These are phyloP conservation scores for Epicauta chinensis DNA, from an alignment of 1,140 invertebrate species.

Conservation along the genomic window DNA sequence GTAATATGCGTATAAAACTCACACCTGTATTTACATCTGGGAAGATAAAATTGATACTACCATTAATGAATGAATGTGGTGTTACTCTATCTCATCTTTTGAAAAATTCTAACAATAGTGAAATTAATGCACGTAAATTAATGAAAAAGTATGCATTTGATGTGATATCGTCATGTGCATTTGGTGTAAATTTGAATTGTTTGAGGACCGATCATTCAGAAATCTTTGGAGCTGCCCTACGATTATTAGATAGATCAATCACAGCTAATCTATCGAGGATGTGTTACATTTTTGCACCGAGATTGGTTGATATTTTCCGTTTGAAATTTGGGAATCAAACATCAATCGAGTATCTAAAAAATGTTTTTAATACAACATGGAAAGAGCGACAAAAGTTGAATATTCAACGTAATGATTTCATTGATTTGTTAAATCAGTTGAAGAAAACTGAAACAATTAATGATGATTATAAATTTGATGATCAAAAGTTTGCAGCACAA, in stretches of 20 bases:
- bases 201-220: not conserved
- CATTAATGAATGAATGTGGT: conserved; percentile 33
- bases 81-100: conserved; percentile 30
- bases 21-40: conserved; percentile 41
- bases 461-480: conserved; percentile 17
- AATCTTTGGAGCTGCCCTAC: not conserved
- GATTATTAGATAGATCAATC: too few relatives aligned
- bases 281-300: conserved; percentile 34
- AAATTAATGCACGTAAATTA: conserved; percentile 42
- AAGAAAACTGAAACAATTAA: conserved; percentile 5
- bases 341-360: not conserved
- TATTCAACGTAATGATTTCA: conserved; percentile 8
- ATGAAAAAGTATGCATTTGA: conserved; percentile 50
- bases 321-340: not conserved
- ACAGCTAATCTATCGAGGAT: too few relatives aligned
- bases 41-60: conserved; percentile 43
- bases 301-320: not conserved
- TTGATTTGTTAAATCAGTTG: conserved; percentile 19
- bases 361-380: not conserved
- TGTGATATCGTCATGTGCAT: conserved; percentile 28
- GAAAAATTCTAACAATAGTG: not conserved
- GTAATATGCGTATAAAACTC: conserved; percentile 38
- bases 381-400: not conserved
- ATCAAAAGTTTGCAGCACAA: conserved; percentile 37
- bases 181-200: conserved; percentile 43